phyloP scores from a whole-genome alignment of 2,113 vertebrate species.

The Toxotes chatareus region DNA sequence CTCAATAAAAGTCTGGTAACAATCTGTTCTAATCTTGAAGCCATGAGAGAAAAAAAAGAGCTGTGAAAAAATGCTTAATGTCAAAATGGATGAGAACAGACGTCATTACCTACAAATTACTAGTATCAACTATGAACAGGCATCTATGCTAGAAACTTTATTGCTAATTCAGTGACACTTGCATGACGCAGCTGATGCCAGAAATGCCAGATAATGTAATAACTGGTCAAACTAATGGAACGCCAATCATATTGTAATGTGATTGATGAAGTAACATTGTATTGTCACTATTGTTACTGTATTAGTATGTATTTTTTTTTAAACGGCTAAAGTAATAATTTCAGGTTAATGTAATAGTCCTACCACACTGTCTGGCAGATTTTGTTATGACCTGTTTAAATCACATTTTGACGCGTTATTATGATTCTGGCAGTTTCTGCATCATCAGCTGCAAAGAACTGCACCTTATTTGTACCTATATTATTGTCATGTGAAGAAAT shows the following conservation, averaged over 20 bases:
- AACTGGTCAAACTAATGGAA: slow-evolving; percentile 28
- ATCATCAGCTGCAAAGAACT: slow-evolving; percentile 37
- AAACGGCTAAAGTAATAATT: slow-evolving; percentile 15
- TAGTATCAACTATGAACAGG: slow-evolving; percentile 28
- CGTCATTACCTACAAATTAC: slow-evolving; percentile 21
- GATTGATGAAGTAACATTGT: neutral
- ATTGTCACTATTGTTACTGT: neutral
- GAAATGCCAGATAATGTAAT: neutral
- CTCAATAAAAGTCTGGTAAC: slow-evolving; percentile 5
- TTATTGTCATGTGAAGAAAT: slow-evolving; percentile 55
- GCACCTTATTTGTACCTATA: slow-evolving; percentile 59
- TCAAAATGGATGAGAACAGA: neutral
- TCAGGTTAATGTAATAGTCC: neutral
- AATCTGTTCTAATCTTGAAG: neutral
- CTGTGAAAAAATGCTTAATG: no score
- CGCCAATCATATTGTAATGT: neutral
- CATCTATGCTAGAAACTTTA: slow-evolving; percentile 43
- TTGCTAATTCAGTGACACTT: slow-evolving; percentile 58
- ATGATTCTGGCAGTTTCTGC: slow-evolving; percentile 29
- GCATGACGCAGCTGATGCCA: slow-evolving; percentile 40
- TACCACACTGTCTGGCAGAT: slow-evolving; percentile 16
- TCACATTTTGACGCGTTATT: slow-evolving; percentile 33
- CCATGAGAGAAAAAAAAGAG: neutral
- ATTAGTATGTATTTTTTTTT: neutral
- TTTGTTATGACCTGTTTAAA: slow-evolving; percentile 14